These are phyloP conservation scores for Trogon melanurus DNA, from an alignment of 2,113 vertebrate species.

Conservation along the genomic window DNA sequence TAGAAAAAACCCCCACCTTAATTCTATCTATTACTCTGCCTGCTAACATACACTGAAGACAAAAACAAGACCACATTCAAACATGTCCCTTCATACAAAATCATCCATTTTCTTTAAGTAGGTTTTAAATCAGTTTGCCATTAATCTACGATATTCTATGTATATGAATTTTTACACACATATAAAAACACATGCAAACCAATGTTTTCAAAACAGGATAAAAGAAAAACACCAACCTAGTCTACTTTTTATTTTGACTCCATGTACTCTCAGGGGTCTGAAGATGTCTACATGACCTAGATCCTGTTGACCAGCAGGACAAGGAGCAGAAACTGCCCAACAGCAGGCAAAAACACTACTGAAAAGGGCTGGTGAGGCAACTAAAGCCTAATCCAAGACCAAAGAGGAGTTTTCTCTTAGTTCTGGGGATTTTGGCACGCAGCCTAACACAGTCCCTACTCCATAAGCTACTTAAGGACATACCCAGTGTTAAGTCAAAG, in stretches of 20 bases:
- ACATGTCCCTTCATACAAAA: accelerated
- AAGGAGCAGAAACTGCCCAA: background rate
- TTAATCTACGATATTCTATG: background rate
- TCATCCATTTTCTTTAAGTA: background rate
- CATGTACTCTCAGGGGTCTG: background rate
- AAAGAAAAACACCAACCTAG: background rate
- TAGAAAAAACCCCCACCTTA: background rate
- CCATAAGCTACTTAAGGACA: background rate
- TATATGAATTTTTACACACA: background rate
- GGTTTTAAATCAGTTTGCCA: background rate
- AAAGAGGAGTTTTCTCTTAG: background rate
- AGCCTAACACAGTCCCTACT: background rate
- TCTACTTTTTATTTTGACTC: background rate
- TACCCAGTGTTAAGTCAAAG: background rate
- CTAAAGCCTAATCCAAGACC: background rate
- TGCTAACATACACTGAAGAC: background rate
- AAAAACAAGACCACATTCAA: background rate
- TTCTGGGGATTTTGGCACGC: background rate
- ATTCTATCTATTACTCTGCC: background rate
- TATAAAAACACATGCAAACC: background rate
- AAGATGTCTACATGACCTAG: background rate
- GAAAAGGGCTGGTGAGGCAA: background rate
- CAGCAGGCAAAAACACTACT: background rate
- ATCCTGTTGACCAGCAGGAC: background rate
- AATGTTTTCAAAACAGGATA: background rate